Evolutionary conservation across 2,113 vertebrate genomes (phyloP), one percentile per base, ranked within the genome.

Genomic region (Eublepharis macularius): DNA sequence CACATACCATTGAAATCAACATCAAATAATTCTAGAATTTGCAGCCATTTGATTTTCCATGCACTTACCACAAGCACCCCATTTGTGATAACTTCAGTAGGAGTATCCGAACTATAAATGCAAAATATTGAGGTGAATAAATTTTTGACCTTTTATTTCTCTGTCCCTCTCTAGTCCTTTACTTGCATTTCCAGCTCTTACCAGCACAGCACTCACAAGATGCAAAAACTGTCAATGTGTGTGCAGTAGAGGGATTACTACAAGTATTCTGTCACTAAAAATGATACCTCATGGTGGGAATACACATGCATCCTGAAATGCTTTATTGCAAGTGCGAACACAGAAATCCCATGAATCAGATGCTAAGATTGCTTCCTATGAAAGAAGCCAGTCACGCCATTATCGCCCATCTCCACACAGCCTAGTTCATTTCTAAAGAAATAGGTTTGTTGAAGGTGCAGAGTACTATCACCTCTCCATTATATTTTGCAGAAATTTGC

Each of bases 21-120:
- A 4, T 60, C 63, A 45, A 54, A 66, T 17, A 78, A 89, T 84
- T 39, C 34, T 14, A 29, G 32, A 88, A 70, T 6, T 70, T 8
- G 6, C 1, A 26, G 1, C 1, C 43, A 69, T 65, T 6, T 74
- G 17, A 69, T 6, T 65, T 65, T 70, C 32, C 17, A 47, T 0
- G 41, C 32, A 96, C 97, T 96, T 78, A 97, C 97, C 96, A 96
- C 97, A 87, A 97, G 95, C 73, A 95, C 94, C 45, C 96, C 96
- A 0, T 97, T 97, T 87, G 96, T 96, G 93, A 97, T 68, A 17
- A 97, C 85, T 81, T 95, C 90, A 82, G 91, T 76, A 0, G 95
- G 91, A 19, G 92, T 88, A 83, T 93, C 87, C 47, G 93, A 92
- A 88, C 96, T 97, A 92, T 72, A 86, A 94, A 93, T 82, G 57